These are phyloP conservation scores for Rhaphigaster nebulosa DNA, from an alignment of 2,888 invertebrate genomes.

Conservation along the genomic window DNA sequence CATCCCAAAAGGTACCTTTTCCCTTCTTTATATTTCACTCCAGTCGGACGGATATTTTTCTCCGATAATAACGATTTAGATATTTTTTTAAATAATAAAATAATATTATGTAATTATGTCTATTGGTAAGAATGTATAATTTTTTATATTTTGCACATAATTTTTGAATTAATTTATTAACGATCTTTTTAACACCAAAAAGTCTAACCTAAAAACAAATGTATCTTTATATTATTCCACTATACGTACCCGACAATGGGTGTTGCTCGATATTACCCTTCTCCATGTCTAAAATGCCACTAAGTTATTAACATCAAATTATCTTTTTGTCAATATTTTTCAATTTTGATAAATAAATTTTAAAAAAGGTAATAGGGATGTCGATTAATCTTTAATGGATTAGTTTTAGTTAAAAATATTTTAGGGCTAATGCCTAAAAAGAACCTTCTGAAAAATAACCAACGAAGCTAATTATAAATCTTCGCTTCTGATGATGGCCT, in stretches of 20 bases:
- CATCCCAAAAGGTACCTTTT: conserved; percentile 10
- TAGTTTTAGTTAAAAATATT: background rate
- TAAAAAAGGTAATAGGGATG: background rate
- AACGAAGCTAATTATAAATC: conserved; percentile 31
- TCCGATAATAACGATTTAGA: background rate
- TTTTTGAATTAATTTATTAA: too few species aligned
- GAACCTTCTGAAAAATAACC: background rate
- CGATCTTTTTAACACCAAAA: too few species aligned
- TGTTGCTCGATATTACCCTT: too few species aligned
- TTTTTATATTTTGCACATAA: too few species aligned
- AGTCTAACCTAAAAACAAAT: too few species aligned
- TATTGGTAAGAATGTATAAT: too few species aligned
- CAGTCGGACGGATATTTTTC: background rate
- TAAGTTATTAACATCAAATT: background rate
- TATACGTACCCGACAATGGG: too few species aligned
- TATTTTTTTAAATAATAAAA: background rate
- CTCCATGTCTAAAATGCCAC: too few species aligned
- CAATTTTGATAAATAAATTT: too few species aligned
- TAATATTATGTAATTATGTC: too few species aligned
- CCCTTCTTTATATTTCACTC: background rate
- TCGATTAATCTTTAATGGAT: background rate
- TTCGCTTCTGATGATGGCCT: background rate
- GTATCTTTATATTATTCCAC: too few species aligned
- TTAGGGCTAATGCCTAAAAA: background rate
- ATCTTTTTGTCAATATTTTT: background rate